Evolutionary conservation across 2,797 vertebrate species (phyloP).

Genomic region (Eremophila alpestris): DNA sequence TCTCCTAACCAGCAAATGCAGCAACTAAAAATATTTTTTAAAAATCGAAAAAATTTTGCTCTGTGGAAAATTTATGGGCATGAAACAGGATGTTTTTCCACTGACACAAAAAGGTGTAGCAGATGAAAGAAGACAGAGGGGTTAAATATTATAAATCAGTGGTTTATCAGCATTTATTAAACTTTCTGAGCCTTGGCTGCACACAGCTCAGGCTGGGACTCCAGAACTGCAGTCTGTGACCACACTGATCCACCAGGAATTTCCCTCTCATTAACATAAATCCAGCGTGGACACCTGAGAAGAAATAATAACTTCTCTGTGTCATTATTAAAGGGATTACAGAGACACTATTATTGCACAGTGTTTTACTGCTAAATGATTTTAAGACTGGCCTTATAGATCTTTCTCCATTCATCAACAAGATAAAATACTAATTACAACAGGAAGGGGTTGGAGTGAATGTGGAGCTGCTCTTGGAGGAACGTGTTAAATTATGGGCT

Average conservation of each 20-base stretch:
- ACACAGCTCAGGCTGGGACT: neutral
- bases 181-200: neutral
- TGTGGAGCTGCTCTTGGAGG: neutral
- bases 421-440: slow-evolving; percentile 51
- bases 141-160: neutral
- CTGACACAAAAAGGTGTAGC: neutral
- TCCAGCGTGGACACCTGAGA: neutral
- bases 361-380: slow-evolving; percentile 9
- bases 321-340: neutral
- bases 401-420: slow-evolving; percentile 24
- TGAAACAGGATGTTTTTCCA: neutral
- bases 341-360: neutral
- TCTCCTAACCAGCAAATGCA: neutral
- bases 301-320: neutral
- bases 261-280: neutral
- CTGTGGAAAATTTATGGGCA: neutral
- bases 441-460: neutral
- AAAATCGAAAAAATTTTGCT: neutral
- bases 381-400: slow-evolving; percentile 1
- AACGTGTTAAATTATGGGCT: neutral
- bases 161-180: neutral
- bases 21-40: neutral
- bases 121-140: neutral
- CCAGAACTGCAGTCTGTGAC: neutral
- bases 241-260: neutral